phyloP scores from a whole-genome alignment of 2,888 invertebrate genomes.

The Tortrix viridana region DNA sequence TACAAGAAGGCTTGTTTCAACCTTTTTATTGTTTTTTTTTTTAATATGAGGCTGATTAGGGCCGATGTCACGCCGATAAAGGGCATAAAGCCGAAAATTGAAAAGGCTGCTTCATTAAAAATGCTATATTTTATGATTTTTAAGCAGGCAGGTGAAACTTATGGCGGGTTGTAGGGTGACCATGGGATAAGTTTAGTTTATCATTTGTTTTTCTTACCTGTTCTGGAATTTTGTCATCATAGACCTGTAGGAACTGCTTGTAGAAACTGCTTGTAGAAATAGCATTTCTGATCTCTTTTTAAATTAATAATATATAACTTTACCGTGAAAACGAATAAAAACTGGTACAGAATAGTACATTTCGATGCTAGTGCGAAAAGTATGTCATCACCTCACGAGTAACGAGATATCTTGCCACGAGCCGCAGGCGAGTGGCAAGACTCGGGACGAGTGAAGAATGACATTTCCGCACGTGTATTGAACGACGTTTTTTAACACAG shows the following conservation, averaged over 20 bases:
- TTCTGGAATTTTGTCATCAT: no score
- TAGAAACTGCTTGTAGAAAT: no score
- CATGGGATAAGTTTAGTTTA: conserved; percentile 43
- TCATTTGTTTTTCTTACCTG: no score
- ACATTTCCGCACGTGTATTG: no score
- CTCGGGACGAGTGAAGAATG: no score
- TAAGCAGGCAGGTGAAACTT: conserved; percentile 78
- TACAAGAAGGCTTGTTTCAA: conserved; percentile 39
- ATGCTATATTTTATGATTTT: conserved; percentile 81
- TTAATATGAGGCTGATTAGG: conserved; percentile 76
- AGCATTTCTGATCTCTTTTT: no score
- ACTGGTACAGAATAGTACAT: background rate
- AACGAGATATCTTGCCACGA: no score
- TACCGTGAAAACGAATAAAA: background rate
- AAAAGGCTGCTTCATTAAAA: conserved; percentile 82
- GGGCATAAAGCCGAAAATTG: conserved; percentile 79
- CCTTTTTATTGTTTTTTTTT: conserved; percentile 34
- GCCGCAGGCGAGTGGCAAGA: no score
- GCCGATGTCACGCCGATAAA: conserved; percentile 83
- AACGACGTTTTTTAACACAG: no score
- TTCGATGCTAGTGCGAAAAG: no score
- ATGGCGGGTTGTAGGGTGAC: conserved; percentile 62
- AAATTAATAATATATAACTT: background rate
- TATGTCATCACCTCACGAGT: no score
- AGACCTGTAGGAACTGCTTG: no score